phyloP scores from a whole-genome alignment of 2,888 invertebrate species.

The Seira musarum region DNA sequence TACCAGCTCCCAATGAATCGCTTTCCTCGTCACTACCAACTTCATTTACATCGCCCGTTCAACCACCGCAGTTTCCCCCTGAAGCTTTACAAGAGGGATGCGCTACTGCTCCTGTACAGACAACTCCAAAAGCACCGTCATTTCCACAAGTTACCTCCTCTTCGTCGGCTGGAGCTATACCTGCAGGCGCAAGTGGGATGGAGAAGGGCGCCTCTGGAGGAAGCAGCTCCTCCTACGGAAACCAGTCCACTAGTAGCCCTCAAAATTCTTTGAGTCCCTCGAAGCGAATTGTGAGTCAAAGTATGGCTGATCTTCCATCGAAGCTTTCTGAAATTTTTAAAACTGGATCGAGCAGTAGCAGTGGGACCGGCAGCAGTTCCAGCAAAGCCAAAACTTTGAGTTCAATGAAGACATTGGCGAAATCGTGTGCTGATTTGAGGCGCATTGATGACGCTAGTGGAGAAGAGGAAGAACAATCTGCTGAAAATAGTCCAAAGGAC shows the following conservation, averaged over 20 bases:
- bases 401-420: conserved; percentile 61
- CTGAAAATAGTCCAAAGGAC: conserved; percentile 24
- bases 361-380: background rate
- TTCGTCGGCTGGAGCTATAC: conserved; percentile 16
- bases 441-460: conserved; percentile 39
- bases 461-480: conserved; percentile 25
- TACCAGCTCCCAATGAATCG: background rate
- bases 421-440: conserved; percentile 67
- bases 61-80: too few species aligned
- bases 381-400: conserved; percentile 39
- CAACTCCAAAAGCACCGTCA: background rate
- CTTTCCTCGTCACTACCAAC: background rate
- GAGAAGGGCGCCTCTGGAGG: background rate
- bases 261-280: background rate
- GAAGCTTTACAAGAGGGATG: conserved; percentile 20
- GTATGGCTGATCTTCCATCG: conserved; percentile 65
- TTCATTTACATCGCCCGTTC: background rate
- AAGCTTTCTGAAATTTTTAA: conserved; percentile 67
- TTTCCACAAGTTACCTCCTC: conserved; percentile 27
- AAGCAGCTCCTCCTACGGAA: conserved; percentile 14
- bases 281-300: conserved; percentile 48
- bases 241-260: too few species aligned
- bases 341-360: conserved; percentile 7
- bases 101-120: conserved; percentile 37
- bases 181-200: background rate